Percentiles rank a stretch among this genome's conserved stretches.
These are phyloP conservation scores for Cerceris ruficornis DNA, from an alignment of 2,888 invertebrate genomes.

Conservation along the genomic window DNA sequence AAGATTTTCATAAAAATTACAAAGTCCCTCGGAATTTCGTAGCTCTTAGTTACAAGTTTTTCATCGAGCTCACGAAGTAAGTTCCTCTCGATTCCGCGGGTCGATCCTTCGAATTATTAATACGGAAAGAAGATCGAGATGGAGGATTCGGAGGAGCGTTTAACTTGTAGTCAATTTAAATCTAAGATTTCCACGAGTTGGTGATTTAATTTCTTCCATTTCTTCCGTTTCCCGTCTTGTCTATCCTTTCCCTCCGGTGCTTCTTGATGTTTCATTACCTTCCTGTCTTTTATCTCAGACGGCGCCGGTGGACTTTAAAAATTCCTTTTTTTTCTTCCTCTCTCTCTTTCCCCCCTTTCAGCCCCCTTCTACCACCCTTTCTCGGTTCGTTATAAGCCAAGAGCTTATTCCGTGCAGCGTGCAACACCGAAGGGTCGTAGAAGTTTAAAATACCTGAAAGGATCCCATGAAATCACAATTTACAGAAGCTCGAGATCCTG, in stretches of 20 bases:
- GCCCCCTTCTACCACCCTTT: not conserved
- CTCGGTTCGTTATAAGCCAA: constrained; percentile 4
- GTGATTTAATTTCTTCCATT: constrained; percentile 4
- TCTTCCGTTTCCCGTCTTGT: not conserved
- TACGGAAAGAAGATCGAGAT: not conserved
- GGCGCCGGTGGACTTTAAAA: not conserved
- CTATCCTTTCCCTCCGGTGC: not conserved
- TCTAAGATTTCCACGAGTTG: not conserved
- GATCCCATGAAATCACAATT: constrained; percentile 3
- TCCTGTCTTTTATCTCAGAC: not conserved
- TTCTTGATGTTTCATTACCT: constrained; percentile 3
- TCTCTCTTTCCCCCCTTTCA: too few relatives aligned
- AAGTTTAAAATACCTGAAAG: constrained; percentile 2
- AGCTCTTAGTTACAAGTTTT: too few relatives aligned
- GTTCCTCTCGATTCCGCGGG: too few relatives aligned
- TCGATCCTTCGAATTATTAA: constrained; percentile 15
- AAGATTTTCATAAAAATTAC: too few relatives aligned
- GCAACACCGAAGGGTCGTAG: not conserved
- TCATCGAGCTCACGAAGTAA: too few relatives aligned
- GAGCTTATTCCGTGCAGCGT: not conserved
- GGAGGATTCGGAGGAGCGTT: not conserved
- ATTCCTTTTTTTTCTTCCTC: not conserved
- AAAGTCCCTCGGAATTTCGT: too few relatives aligned
- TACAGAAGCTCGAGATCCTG: not conserved
- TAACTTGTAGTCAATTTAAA: constrained; percentile 4